phyloP scores from a whole-genome alignment of 2,113 vertebrate species.

The Hoplias malabaricus region DNA sequence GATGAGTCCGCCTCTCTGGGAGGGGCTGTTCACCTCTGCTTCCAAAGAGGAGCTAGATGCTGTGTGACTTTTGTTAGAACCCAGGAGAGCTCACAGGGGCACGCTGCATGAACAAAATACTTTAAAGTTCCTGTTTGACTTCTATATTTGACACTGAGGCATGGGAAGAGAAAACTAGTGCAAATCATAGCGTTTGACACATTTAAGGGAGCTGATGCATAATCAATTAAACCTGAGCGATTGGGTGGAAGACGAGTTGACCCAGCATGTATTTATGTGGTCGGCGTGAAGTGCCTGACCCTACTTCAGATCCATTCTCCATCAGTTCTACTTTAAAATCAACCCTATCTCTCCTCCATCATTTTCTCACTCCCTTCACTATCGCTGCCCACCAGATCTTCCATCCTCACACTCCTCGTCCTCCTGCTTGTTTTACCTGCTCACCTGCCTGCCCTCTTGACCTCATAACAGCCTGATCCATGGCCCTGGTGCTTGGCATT shows the following conservation, averaged over 20 bases:
- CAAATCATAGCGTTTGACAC: not conserved
- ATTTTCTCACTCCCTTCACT: not conserved
- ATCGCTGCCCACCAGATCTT: not conserved
- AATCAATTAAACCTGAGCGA: not conserved
- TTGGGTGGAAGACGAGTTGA: no score
- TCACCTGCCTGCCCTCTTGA: conserved; percentile 1
- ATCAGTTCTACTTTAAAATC: not conserved
- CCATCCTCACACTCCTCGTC: not conserved
- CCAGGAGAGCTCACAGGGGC: not conserved
- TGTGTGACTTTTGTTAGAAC: not conserved
- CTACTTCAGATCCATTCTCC: not conserved
- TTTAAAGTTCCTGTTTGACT: not conserved
- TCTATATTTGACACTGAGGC: not conserved
- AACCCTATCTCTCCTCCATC: not conserved
- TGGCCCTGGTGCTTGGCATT: conserved; percentile 29
- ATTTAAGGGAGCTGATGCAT: not conserved
- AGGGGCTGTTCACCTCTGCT: not conserved
- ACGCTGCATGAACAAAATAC: not conserved
- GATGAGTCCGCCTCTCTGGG: not conserved
- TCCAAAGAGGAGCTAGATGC: not conserved
- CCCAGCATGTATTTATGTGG: not conserved
- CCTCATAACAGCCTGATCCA: conserved; percentile 8
- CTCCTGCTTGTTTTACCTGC: conserved; percentile 1
- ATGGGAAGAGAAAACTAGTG: not conserved
- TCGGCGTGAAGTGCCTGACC: not conserved